Evolutionary conservation across 2,888 invertebrate species (phyloP), one percentile per base, ranked within the genome.

Genomic region (Drosophila kokeensis): DNA sequence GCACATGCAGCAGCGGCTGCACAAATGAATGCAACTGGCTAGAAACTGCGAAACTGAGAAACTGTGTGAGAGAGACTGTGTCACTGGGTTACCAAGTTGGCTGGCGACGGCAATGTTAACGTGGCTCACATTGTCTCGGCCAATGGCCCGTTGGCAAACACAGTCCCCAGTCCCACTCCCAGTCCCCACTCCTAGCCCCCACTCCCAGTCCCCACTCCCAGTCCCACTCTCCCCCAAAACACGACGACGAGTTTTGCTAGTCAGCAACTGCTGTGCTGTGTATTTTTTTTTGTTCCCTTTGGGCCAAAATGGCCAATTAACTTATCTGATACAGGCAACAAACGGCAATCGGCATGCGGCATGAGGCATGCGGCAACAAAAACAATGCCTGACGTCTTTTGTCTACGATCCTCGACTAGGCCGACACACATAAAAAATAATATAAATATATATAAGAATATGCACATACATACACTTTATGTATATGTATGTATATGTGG

Each of bases 301-400:
- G 82, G 84, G 84, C 84, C 81, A 78, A 84, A 87, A 77, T 70
- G 84, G 82, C 87, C 84, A 85, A 85, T 85, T 87, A 85, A 82
- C 80, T 80, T 86, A 84, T 86, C 87, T 87, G 84, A 86, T 84
- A 80, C 69, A 60, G 76, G 71, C 63, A 53, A 45, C 11, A 54
- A 42, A 54, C 54, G 50, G 49, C 50, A 50, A 32, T 45, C 67
- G 29, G 69, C 69, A 49, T 55, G 38, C 38, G 58, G 49, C 73
- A 60, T 34, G 38, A 62, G 29, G 69, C 69, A 49, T 55, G 38
- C 38, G 58, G 49, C 73, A 60, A 65, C 48, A 50, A 52, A 50
- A 60, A 72, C 72, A 72, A 73, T 67, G 58, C 73, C n/a, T 24
- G 65, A 15, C 50, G 24, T 36, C 24, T 67, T 65, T 73, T 73